Base-by-base conservation (phyloP, 2,113 vertebrate species). In the Emydocephalus ijimae region DNA sequence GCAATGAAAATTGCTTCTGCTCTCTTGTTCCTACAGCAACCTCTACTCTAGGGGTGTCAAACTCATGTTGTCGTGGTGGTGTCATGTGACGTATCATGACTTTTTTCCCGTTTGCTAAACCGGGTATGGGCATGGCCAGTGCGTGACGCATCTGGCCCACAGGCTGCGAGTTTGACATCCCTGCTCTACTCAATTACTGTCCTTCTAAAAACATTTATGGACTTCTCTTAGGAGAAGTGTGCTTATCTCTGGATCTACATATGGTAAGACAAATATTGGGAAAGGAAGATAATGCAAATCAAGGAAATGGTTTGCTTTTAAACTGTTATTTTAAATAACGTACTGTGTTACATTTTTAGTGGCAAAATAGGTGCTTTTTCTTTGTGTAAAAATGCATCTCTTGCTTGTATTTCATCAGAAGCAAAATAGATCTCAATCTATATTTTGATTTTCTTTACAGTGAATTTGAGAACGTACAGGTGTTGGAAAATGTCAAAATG, bases 401-500 rank as follows among this genome's bases (percentile, higher is more conserved):
- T 54, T 15, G 43, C 34, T 43, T 91, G 57, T 45, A 45, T 74
- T 88, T 8, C 29, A 61, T 50, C 29, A 14, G 86, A 61, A 87
- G 8, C 12, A 86, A 52, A 64, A 23, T 5, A 21, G 2, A 52
- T 92, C 12, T 34, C 24, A 54, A 24, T 43, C 50, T 34, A 26
- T 89, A 54, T 43, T 57, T 87, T 61, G 8, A 39, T 55, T 93
- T 55, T 52, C 52, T 90, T 52, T 55, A 54, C 85, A 93, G 92
- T 90, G 45, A 11, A 93, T 88, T 69, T 91, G 59, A 90, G 90
- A 81, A 91, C 92, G 5, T 93, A 93, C n/a, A 57, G 50, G 50
- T 93, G 92, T 52, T 93, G 90, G 89, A 93, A 93, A 88, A 64
- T 45, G 3, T 91, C 92, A 11, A 52, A n/a, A 12, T 93, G 92